A percentile compares a stretch with the other conserved stretches of the same genome.
These are phyloP conservation scores for Chaetura pelagica DNA, from an alignment of 2,113 vertebrate genomes.

Conservation along the genomic window DNA sequence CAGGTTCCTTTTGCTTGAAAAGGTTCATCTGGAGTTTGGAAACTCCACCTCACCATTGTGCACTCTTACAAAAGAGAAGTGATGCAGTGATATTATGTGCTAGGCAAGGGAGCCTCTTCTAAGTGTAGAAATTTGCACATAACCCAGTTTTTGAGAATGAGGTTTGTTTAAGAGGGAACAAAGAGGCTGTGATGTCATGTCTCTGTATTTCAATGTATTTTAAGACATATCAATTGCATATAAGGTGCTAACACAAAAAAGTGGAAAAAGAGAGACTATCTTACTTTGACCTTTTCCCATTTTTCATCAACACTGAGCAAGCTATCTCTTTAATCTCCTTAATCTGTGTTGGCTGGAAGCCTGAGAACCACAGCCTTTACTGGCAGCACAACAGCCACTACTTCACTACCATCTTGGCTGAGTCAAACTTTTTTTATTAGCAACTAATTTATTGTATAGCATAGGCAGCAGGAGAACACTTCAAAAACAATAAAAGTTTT, in stretches of 20 bases:
- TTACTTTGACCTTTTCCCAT: neutral
- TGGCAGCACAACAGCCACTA: neutral
- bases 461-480: neutral
- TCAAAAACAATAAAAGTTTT: neutral
- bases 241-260: neutral
- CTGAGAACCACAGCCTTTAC: neutral
- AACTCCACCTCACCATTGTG: neutral
- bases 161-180: neutral
- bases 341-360: neutral
- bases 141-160: neutral
- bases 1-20: neutral
- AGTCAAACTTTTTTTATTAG: conserved; percentile 5
- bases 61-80: neutral
- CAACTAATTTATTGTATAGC: neutral
- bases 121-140: neutral
- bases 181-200: neutral
- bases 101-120: neutral
- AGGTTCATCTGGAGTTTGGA: neutral
- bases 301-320: neutral
- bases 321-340: neutral
- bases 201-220: neutral
- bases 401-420: neutral
- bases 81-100: neutral
- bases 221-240: neutral
- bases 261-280: neutral